Base-by-base conservation (phyloP, 2,797 vertebrate species). In the Antennarius maculatus region DNA sequence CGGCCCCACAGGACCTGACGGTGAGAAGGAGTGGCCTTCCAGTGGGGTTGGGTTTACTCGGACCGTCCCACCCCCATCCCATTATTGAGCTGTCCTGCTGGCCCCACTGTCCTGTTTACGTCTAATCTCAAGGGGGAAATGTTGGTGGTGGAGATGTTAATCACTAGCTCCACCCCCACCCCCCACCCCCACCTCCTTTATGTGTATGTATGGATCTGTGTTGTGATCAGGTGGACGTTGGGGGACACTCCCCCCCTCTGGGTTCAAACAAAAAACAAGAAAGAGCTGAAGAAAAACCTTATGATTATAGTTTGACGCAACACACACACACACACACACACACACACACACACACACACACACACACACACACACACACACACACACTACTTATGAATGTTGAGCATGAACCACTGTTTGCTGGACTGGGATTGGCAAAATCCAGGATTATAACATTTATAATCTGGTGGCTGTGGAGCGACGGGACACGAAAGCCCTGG, bases 371-470 rank as follows among this genome's bases (percentile, higher is more conserved):
- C 51, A 3, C 23, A 42, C 41, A 15, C 41, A 42, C 14, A 15
- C 37, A n/a, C 28, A 62, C 56, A 70, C 74, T 66, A 17, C 50
- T 61, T 61, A 71, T 66, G 52, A 31, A 71, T 78, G 73, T 53
- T 64, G 54, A 69, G 43, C 62, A 66, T 75, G 41, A 42, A 72
- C 52, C 66, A 63, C 69, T 61, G 54, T 62, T 72, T 72, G 69
- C 71, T 77, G 80, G 72, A 89, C 73, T 84, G 80, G 87, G 88
- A 88, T 89, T 84, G 84, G 77, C 42, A 61, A 88, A 90, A 91
- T 90, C 90, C 85, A 61, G 86, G 91, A 89, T 92, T 91, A 92
- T 60, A 79, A 69, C 66, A 64, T 82, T 72, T 71, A 73, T 92
- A 91, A 91, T 91, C 89, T 85, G 69, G 72, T 71, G 73, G 86